Evolutionary conservation across 2,113 vertebrate genomes (phyloP), one percentile per base, ranked within the genome.

Genomic region (Cyprinodon brontotheroides): DNA sequence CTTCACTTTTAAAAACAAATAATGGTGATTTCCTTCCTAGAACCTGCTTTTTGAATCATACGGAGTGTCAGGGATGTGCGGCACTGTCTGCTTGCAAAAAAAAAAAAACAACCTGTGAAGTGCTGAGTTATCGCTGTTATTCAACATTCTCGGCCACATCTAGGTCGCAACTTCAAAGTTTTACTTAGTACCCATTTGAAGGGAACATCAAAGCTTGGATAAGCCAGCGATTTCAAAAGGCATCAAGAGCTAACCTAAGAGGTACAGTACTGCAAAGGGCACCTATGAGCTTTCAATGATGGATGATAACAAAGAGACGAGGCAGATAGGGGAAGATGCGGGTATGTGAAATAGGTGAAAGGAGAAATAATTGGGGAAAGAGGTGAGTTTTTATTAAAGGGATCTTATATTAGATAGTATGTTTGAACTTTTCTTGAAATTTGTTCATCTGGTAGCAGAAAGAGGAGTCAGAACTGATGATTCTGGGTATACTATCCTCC

Each of bases 1-100:
- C 66, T 80, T 87, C 85, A 87, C 84, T 90, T 89, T 85, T 85
- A 86, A 91, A 90, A 90, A 89, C 87, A 87, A 90, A 90, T 89
- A 88, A 72, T 75, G 80, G 85, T 75, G 81, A 91, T 85, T 86
- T 79, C 12, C 65, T 47, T 70, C 77, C 29, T 65, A 79, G 86
- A 71, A 0, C 40, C 62, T 73, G 65, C 69, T 59, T 53, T 65
- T 76, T 29, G 72, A 75, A 74, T 77, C 47, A 0, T 0, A 9
- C 37, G 0, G 39, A 64, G 53, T 53, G 66, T 71, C 78, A 74
- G 86, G 74, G 78, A 77, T 14, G 64, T 40, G 79, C 62, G 43
- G 61, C 41, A 1, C 71, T 71, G 17, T 4, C n/a, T 48, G 45
- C 70, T 65, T 17, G 38, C 53, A 41, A 41, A 20, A 59, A 41